Percentiles rank a stretch among this genome's conserved stretches.
Conservation (phyloP, 2,888 invertebrate genomes). For the Phortica magna region DNA sequence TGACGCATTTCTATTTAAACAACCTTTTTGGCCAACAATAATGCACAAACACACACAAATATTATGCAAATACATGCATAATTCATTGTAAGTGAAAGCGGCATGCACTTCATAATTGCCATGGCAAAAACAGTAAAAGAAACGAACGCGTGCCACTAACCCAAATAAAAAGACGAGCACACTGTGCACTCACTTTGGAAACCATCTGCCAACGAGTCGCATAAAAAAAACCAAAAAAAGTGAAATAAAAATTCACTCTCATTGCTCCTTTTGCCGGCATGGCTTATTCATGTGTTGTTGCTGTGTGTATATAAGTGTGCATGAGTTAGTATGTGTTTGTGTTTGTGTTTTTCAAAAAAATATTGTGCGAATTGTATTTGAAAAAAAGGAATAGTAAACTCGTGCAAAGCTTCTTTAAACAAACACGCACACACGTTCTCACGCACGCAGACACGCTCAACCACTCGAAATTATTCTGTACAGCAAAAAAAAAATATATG, state of each 20-base stretch:
- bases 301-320: no score
- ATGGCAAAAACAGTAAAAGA: conserved; percentile 4
- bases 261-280: background rate
- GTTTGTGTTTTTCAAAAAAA: background rate
- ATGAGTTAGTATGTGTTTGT: background rate
- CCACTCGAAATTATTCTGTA: background rate
- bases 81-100: conserved; percentile 19
- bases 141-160: conserved; percentile 24
- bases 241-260: background rate
- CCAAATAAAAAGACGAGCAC: conserved; percentile 5
- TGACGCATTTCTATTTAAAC: no score
- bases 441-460: background rate
- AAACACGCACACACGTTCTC: background rate
- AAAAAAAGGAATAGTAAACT: background rate
- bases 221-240: background rate
- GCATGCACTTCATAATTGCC: conserved; percentile 15
- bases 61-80: conserved; percentile 13
- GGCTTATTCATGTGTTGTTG: background rate
- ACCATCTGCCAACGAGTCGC: no score
- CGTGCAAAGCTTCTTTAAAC: background rate
- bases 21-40: no score
- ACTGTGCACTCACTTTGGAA: background rate
- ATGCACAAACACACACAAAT: background rate
- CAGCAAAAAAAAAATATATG: background rate
- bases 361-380: conserved; percentile 8